These are phyloP conservation scores for Campopleginae sp. DNA, from an alignment of 2,888 invertebrate species.

Conservation along the genomic window DNA sequence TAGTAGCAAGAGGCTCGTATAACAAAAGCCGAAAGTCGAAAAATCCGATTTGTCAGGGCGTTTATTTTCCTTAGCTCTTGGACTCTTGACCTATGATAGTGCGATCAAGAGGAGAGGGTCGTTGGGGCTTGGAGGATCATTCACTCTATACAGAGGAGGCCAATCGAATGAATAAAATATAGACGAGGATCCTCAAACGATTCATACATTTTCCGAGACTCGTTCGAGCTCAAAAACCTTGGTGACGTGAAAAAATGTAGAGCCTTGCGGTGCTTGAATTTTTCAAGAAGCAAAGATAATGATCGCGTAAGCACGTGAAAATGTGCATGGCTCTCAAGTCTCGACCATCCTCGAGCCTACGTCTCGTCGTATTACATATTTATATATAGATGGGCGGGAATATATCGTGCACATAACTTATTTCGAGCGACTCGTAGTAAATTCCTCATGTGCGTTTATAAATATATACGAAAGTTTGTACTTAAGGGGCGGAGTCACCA, in stretches of 20 bases:
- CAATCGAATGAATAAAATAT: conserved; percentile 13
- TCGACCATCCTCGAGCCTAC: conserved; percentile 30
- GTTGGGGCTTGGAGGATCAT: neutral
- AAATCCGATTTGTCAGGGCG: conserved; percentile 40
- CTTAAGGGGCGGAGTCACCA: conserved; percentile 30
- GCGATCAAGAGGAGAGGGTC: conserved; percentile 5
- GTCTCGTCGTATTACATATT: neutral
- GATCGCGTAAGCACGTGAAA: conserved; percentile 26
- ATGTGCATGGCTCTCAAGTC: neutral
- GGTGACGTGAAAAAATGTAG: conserved; percentile 14
- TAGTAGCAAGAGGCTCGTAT: neutral
- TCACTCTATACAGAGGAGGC: neutral
- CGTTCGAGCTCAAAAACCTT: neutral
- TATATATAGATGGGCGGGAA: neutral
- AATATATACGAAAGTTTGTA: conserved; percentile 29
- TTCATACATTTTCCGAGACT: neutral
- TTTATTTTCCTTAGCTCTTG: conserved; percentile 36
- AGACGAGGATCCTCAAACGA: neutral
- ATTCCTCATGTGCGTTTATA: conserved; percentile 42
- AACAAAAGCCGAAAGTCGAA: conserved; percentile 15
- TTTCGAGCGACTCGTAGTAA: conserved; percentile 43
- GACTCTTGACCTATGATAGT: conserved; percentile 9
- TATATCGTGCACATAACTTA: conserved; percentile 17
- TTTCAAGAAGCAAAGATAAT: conserved; percentile 28
- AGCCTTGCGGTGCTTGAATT: conserved; percentile 20